These are phyloP conservation scores for Poeciliopsis prolifica DNA, from an alignment of 2,113 vertebrate species.

Conservation along the genomic window DNA sequence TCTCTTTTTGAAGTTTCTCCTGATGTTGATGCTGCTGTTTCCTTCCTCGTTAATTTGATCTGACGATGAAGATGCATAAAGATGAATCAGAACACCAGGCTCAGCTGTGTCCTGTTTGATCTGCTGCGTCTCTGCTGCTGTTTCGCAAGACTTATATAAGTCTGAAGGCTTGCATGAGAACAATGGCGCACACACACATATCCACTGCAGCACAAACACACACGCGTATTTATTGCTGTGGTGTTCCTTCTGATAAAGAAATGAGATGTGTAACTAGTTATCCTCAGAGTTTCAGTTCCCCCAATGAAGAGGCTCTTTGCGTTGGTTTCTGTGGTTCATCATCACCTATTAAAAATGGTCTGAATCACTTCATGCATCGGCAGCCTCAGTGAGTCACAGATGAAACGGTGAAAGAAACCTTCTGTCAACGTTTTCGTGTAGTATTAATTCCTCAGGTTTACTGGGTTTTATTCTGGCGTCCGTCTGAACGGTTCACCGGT, in stretches of 20 bases:
- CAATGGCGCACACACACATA: slow-evolving; percentile 18
- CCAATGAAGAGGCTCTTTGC: not conserved
- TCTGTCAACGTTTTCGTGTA: not conserved
- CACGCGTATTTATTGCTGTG: not conserved
- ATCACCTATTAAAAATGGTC: too few relatives aligned
- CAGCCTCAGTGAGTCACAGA: not conserved
- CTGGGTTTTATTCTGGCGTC: not conserved
- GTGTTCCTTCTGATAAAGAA: not conserved
- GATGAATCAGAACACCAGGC: not conserved
- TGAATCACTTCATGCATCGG: not conserved
- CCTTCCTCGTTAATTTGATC: not conserved
- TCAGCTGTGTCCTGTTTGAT: slow-evolving; percentile 7
- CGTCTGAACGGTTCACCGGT: not conserved
- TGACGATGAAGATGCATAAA: not conserved
- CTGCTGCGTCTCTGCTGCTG: slow-evolving; percentile 4
- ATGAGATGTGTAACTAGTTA: not conserved
- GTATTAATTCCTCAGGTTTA: not conserved
- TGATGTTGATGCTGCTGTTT: not conserved
- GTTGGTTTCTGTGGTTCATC: not conserved
- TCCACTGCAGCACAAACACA: not conserved
- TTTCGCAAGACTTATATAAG: slow-evolving; percentile 40
- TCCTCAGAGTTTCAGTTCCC: not conserved
- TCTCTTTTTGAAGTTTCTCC: not conserved
- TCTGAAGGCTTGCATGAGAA: slow-evolving; percentile 24
- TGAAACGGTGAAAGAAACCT: not conserved